These are phyloP conservation scores for Acleris literana DNA, from an alignment of 2,888 invertebrate species.

Conservation along the genomic window DNA sequence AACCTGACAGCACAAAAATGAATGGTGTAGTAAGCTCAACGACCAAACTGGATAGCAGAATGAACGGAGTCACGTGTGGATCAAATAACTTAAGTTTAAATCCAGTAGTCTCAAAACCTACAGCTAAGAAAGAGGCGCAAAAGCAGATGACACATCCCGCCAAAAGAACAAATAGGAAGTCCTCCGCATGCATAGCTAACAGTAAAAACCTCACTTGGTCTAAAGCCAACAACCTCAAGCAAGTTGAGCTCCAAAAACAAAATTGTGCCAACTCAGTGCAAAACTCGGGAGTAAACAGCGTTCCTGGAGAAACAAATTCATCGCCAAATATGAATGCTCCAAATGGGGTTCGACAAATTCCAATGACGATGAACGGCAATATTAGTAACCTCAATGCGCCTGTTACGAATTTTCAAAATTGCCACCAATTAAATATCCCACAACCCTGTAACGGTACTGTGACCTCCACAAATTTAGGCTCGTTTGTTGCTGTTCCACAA, in stretches of 20 bases:
- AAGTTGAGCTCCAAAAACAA: conserved; percentile 73
- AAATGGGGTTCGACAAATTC: conserved; percentile 71
- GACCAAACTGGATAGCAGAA: conserved; percentile 74
- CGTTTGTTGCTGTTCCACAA: conserved; percentile 79
- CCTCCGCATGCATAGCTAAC: conserved; percentile 77
- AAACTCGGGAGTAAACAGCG: conserved; percentile 50
- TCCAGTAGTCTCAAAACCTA: conserved; percentile 57
- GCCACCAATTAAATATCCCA: conserved; percentile 73
- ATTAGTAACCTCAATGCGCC: conserved; percentile 70
- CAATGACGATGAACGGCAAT: conserved; percentile 70
- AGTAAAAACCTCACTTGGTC: conserved; percentile 79
- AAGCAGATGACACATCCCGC: conserved; percentile 56
- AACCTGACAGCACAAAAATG: conserved; percentile 58
- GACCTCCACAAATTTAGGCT: conserved; percentile 68
- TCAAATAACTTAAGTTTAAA: conserved; percentile 74
- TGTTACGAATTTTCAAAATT: conserved; percentile 71
- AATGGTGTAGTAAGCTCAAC: conserved; percentile 74
- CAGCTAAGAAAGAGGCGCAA: conserved; percentile 61
- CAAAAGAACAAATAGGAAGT: conserved; percentile 74
- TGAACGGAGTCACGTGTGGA: conserved; percentile 77
- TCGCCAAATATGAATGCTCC: conserved; percentile 73
- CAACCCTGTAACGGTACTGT: conserved; percentile 72
- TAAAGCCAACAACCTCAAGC: conserved; percentile 76
- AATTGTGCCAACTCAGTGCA: conserved; percentile 63
- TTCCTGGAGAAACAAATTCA: conserved; percentile 63